Evolutionary conservation across 2,888 invertebrate genomes (phyloP).

Genomic region (Entomobrya multifasciata): DNA sequence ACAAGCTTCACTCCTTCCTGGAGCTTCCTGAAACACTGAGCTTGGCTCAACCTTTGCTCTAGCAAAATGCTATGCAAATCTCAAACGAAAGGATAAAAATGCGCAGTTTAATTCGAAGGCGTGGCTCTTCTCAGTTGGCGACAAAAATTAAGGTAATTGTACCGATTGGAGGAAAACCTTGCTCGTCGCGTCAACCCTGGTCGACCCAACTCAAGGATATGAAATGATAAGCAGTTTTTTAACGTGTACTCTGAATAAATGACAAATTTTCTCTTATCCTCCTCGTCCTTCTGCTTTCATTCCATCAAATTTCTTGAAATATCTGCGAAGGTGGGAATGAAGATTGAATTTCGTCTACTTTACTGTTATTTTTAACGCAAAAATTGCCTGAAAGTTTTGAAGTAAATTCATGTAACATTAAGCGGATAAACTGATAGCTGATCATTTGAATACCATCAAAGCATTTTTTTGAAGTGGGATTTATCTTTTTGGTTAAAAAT

Average conservation of each 20-base stretch:
- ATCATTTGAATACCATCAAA: too few species aligned
- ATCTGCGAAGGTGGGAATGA: constrained; percentile 48
- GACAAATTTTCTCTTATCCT: background rate
- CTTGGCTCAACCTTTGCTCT: constrained; percentile 1
- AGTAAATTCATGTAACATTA: too few species aligned
- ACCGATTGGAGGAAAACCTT: constrained; percentile 12
- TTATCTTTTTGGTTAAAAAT: background rate
- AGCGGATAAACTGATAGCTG: too few species aligned
- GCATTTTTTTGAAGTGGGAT: background rate
- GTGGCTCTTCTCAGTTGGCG: background rate
- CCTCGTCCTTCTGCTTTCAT: background rate
- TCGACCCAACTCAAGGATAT: constrained; percentile 34
- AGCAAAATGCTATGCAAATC: background rate
- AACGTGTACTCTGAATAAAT: background rate
- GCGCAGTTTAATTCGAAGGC: background rate
- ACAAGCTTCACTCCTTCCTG: constrained; percentile 20
- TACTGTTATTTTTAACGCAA: too few species aligned
- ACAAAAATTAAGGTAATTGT: constrained; percentile 15
- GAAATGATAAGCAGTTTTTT: background rate
- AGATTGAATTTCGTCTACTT: too few species aligned
- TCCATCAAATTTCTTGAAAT: background rate
- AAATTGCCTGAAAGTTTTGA: too few species aligned
- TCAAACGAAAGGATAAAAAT: background rate
- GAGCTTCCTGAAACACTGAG: constrained; percentile 38
- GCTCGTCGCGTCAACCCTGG: background rate